Conservation (phyloP, 2,888 invertebrate genomes). For the Drepana falcataria region DNA sequence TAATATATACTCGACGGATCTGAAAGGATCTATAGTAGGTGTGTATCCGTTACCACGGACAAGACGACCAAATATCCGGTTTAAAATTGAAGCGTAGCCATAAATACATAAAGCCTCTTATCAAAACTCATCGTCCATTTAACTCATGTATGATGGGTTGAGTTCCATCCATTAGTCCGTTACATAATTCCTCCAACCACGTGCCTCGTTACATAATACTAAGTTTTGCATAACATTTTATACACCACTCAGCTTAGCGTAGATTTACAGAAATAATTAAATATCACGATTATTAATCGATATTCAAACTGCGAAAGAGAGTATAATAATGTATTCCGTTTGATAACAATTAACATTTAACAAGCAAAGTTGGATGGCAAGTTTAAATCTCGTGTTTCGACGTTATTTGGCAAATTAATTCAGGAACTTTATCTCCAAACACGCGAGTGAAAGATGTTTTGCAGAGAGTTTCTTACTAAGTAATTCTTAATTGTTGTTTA, state of each 20-base stretch:
- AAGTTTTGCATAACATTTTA: no score
- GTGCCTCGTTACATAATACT: no score
- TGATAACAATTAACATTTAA: slow-evolving; percentile 70
- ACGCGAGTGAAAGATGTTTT: slow-evolving; percentile 66
- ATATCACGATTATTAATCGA: slow-evolving; percentile 9
- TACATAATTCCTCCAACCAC: background rate
- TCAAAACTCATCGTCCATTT: no score
- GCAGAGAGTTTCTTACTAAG: slow-evolving; percentile 53
- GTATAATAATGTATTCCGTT: slow-evolving; percentile 40
- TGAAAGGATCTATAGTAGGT: no score
- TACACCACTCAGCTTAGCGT: background rate
- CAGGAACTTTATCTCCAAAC: slow-evolving; percentile 64
- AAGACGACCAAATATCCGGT: no score
- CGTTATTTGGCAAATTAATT: slow-evolving; percentile 74
- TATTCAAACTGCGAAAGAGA: slow-evolving; percentile 12
- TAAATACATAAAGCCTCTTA: no score
- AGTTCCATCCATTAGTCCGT: background rate
- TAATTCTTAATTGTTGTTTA: slow-evolving; percentile 36
- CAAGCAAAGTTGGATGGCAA: slow-evolving; percentile 64
- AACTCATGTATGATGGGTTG: background rate
- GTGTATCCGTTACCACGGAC: no score
- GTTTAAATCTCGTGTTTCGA: slow-evolving; percentile 70
- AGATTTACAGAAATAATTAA: background rate
- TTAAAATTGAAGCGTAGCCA: no score
- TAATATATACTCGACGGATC: no score